A percentile compares a stretch with the other conserved stretches of the same genome.
Conservation (phyloP, 2,113 vertebrate species). For the Hemiprocne comata region DNA sequence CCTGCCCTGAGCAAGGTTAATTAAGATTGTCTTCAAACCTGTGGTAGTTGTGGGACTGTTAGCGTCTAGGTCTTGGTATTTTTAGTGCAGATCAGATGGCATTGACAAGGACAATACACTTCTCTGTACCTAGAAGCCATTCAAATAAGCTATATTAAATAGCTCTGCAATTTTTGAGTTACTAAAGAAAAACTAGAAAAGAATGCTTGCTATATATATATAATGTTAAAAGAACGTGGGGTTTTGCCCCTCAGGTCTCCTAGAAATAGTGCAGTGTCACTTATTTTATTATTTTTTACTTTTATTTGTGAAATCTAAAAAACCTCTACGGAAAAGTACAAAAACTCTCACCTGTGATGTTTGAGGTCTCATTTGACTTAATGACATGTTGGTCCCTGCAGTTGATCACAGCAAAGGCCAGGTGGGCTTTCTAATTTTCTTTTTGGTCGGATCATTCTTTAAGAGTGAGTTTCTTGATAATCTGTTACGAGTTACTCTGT, state of each 20-base stretch:
- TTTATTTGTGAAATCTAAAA: neutral
- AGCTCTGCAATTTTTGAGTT: neutral
- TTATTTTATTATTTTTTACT: neutral
- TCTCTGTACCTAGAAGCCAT: neutral
- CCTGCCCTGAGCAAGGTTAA: neutral
- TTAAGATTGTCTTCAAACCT: neutral
- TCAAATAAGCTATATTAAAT: neutral
- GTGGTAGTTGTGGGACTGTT: neutral
- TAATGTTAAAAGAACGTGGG: neutral
- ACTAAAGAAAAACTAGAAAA: neutral
- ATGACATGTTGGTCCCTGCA: conserved; percentile 33
- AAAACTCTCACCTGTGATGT: conserved; percentile 77
- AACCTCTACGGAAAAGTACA: neutral
- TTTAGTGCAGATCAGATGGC: neutral
- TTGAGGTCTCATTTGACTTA: conserved; percentile 53
- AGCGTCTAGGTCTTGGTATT: neutral
- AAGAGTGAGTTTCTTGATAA: neutral
- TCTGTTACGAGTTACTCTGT: neutral
- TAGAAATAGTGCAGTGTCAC: neutral
- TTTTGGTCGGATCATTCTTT: conserved; percentile 53
- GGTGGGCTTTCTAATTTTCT: neutral
- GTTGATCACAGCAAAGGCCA: neutral
- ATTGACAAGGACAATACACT: neutral
- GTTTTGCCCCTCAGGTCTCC: neutral
- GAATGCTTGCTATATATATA: neutral